Evolutionary conservation across 2,888 invertebrate genomes (phyloP), one percentile per base, ranked within the genome.

Genomic region (Eupithecia pulchellata): DNA sequence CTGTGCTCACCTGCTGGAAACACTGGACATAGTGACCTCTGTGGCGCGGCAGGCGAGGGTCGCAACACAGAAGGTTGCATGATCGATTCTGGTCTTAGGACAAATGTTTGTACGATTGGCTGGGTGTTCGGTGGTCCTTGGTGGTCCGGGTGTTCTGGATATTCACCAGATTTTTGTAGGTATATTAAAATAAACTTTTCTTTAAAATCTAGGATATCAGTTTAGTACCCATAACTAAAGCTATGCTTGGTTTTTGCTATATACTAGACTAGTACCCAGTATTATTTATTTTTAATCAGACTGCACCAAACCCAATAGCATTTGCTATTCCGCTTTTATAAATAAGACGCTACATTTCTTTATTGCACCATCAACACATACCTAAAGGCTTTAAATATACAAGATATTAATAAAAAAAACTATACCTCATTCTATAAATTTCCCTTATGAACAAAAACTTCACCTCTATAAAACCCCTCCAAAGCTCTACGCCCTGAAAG

Each of bases 401-500:
- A n/a, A n/a, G n/a, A n/a, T n/a, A n/a, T n/a, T n/a, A n/a, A n/a
- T n/a, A n/a, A n/a, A n/a, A n/a, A n/a, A n/a, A n/a, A n/a, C n/a
- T n/a, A n/a, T n/a, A 32, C 6, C 6, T 32, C 32, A 32, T 6
- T 32, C 6, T 32, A 32, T 32, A 34, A 52, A 52, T 25, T 52
- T 2, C 4, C 4, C 13, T 25, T 52, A n/a, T 20, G 25, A 52
- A 52, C n/a, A 52, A 52, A 52, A 47, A 47, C 20, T 52, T 4
- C 39, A 39, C 17, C 52, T 72, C 66, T 36, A 69, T 52, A n/a
- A 20, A 47, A 29, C 20, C 36, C 20, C 13, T 36, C 61, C 55
- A 14, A 3, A 4, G 25, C 29, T 47, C 64, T 60, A 3, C 80
- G 83, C 79, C 80, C n/a, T n/a, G 78, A 83, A 84, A 91, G 89